These are phyloP conservation scores for Harpegnathos saltator DNA, from an alignment of 1,140 invertebrate species.

Conservation along the genomic window DNA sequence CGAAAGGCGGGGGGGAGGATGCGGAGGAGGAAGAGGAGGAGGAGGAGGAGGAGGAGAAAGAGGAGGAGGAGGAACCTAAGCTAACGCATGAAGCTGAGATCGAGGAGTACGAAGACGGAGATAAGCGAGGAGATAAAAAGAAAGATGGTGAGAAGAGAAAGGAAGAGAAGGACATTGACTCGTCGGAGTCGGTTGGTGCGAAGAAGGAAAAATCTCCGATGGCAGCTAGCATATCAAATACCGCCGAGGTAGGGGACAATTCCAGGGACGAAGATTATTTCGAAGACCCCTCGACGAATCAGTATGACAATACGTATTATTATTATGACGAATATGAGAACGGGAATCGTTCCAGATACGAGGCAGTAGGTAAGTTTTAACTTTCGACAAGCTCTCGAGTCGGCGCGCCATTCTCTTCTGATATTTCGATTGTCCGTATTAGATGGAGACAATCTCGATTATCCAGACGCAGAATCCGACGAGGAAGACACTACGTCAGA, in stretches of 20 bases:
- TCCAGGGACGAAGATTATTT: constrained; percentile 73
- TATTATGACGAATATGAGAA: constrained; percentile 82
- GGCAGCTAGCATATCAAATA: not conserved
- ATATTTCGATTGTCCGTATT: not conserved
- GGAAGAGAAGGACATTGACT: constrained; percentile 18
- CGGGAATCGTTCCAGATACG: constrained; percentile 68
- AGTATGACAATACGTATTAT: constrained; percentile 76
- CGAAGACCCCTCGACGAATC: constrained; percentile 73
- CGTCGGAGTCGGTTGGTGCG: constrained; percentile 13
- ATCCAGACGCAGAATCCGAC: constrained; percentile 60
- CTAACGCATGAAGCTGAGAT: constrained; percentile 35
- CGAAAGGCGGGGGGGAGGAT: constrained; percentile 41
- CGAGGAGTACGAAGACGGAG: constrained; percentile 64
- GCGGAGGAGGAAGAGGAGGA: constrained; percentile 53
- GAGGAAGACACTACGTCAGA: constrained; percentile 12
- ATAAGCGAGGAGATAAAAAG: constrained; percentile 49
- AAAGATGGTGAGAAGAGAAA: constrained; percentile 65
- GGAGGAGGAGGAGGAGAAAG: constrained; percentile 59
- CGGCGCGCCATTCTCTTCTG: not conserved
- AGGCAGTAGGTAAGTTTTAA: constrained; percentile 58
- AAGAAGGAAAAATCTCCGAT: constrained; percentile 37
- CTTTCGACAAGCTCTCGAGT: not conserved
- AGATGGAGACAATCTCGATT: constrained; percentile 52
- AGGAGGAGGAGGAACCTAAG: constrained; percentile 55
- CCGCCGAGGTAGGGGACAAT: not conserved